These are phyloP conservation scores for Charaxes varanes DNA, from an alignment of 1,140 invertebrate genomes.

Conservation along the genomic window DNA sequence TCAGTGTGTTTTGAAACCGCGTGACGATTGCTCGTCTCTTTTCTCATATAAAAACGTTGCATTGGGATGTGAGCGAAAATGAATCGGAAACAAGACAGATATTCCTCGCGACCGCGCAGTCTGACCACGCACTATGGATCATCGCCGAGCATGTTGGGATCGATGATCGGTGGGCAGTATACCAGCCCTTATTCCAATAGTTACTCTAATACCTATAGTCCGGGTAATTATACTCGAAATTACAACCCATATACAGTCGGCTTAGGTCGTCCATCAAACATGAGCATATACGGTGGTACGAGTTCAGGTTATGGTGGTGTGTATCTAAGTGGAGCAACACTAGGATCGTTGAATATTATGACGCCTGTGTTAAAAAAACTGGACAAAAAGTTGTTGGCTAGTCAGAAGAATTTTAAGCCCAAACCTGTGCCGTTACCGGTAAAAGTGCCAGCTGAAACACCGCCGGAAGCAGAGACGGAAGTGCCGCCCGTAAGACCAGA, in stretches of 20 bases:
- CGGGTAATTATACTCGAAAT: constrained; percentile 66
- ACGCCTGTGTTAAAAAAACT: constrained; percentile 73
- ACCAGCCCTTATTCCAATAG: constrained; percentile 42
- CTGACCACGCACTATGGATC: constrained; percentile 56
- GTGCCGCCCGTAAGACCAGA: constrained; percentile 49
- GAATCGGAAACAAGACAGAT: constrained; percentile 64
- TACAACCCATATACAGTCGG: constrained; percentile 67
- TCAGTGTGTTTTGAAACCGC: constrained; percentile 57
- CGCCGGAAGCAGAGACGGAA: constrained; percentile 24
- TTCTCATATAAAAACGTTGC: constrained; percentile 19
- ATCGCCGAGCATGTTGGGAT: constrained; percentile 54
- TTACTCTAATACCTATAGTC: constrained; percentile 50
- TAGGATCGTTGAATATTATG: constrained; percentile 72
- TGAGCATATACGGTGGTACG: constrained; percentile 77
- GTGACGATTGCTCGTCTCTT: constrained; percentile 35
- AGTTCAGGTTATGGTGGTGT: constrained; percentile 78
- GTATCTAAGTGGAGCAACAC: constrained; percentile 69
- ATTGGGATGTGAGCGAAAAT: constrained; percentile 49
- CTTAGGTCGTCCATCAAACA: constrained; percentile 46
- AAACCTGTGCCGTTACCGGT: constrained; percentile 47
- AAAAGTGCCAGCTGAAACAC: constrained; percentile 25
- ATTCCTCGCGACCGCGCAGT: constrained; percentile 50
- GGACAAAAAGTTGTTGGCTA: constrained; percentile 58
- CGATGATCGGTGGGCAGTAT: constrained; percentile 50
- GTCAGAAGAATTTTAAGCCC: constrained; percentile 65